Percentiles rank a stretch among this genome's conserved stretches.
phyloP scores from a whole-genome alignment of 1,140 invertebrate species.

The Maconellicoccus hirsutus region DNA sequence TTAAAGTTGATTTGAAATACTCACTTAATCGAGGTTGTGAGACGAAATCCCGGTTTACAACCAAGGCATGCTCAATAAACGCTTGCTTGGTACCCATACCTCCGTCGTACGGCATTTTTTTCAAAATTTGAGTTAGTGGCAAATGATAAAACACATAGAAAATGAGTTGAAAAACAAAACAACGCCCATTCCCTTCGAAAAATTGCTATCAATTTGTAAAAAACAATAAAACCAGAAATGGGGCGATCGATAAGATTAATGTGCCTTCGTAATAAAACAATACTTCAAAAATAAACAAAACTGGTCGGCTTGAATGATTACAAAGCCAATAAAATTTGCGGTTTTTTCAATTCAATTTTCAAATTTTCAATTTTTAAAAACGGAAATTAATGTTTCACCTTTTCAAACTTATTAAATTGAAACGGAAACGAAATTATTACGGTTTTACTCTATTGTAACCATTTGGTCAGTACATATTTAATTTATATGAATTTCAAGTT shows the following conservation, averaged over 20 bases:
- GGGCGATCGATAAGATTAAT: neutral
- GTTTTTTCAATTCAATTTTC: too few species aligned
- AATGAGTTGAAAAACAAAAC: neutral
- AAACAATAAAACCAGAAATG: neutral
- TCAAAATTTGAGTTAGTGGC: neutral
- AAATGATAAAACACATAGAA: conserved; percentile 10
- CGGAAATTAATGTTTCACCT: too few species aligned
- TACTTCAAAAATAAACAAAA: neutral
- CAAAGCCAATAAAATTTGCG: too few species aligned
- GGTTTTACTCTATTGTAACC: too few species aligned
- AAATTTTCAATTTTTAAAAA: too few species aligned
- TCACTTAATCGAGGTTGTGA: conserved; percentile 94
- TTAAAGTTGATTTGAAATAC: conserved; percentile 38
- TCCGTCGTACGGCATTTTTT: conserved; percentile 25
- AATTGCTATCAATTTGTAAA: conserved; percentile 13
- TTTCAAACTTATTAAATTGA: too few species aligned
- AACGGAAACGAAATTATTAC: too few species aligned
- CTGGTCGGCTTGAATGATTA: too few species aligned
- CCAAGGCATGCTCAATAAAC: conserved; percentile 68
- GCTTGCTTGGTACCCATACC: conserved; percentile 43
- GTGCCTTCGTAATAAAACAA: neutral
- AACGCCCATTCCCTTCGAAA: conserved; percentile 1
- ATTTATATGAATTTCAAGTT: too few species aligned
- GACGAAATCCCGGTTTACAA: conserved; percentile 90
- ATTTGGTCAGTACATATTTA: too few species aligned